Conservation (phyloP, 2,797 vertebrate genomes). For the Tapirus indicus region DNA sequence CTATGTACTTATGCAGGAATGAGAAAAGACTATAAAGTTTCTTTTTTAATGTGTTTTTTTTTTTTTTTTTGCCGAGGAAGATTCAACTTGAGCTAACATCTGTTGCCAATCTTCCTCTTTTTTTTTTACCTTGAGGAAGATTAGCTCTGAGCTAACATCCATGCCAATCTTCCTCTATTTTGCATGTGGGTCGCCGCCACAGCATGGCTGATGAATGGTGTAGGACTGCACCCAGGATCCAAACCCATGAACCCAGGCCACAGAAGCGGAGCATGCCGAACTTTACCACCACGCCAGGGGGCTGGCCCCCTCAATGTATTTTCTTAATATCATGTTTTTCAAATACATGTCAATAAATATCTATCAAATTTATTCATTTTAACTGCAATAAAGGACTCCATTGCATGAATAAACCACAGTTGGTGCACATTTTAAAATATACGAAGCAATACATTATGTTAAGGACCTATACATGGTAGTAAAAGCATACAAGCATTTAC, state of each 20-base stretch:
- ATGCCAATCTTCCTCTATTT: too few relatives aligned
- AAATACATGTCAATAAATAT: neutral
- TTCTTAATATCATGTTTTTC: neutral
- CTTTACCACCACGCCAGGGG: too few relatives aligned
- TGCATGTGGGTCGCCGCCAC: too few relatives aligned
- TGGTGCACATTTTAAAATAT: neutral
- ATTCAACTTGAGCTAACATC: too few relatives aligned
- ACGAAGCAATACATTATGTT: neutral
- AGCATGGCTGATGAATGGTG: too few relatives aligned
- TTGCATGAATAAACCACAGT: neutral
- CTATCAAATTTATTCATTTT: neutral
- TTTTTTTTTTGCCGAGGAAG: too few relatives aligned
- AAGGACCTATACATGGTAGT: neutral
- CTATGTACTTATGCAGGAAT: neutral
- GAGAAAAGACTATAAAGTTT: neutral
- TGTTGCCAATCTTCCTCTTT: too few relatives aligned
- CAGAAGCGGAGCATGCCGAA: too few relatives aligned
- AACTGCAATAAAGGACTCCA: neutral
- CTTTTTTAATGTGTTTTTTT: neutral
- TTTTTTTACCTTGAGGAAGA: too few relatives aligned
- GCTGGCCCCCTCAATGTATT: neutral
- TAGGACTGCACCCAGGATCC: too few relatives aligned
- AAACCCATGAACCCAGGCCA: too few relatives aligned
- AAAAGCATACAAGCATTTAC: neutral
- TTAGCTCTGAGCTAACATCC: too few relatives aligned